phyloP scores from a whole-genome alignment of 2,113 vertebrate species.

The Caranx melampygus region DNA sequence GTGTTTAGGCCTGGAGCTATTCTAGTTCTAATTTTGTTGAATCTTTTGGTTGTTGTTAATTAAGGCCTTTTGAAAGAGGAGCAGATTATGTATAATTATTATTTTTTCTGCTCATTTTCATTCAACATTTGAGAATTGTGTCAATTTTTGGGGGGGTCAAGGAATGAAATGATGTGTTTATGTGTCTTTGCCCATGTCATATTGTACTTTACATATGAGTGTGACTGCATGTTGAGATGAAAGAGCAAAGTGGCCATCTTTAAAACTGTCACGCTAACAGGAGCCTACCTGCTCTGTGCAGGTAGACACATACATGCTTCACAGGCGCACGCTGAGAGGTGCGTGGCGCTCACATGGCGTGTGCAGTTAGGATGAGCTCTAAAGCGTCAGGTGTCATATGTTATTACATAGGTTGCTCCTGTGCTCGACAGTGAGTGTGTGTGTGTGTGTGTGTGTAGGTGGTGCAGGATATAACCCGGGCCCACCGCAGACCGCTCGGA shows the following conservation, averaged over 20 bases:
- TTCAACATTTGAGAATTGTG: too few relatives aligned
- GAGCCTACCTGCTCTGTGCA: not conserved
- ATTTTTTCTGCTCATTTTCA: too few relatives aligned
- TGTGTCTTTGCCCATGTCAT: not conserved
- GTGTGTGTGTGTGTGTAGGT: not conserved
- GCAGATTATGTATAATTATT: too few relatives aligned
- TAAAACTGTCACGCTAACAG: not conserved
- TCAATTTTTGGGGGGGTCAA: too few relatives aligned
- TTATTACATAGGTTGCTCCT: not conserved
- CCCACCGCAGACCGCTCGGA: conserved; percentile 24
- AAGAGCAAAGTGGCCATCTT: conserved; percentile 50
- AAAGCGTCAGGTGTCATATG: not conserved
- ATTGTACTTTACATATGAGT: not conserved
- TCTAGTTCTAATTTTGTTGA: too few relatives aligned
- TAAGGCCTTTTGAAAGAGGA: too few relatives aligned
- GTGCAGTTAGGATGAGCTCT: not conserved
- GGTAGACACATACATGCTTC: not conserved
- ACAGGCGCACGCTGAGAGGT: not conserved
- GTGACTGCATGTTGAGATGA: not conserved
- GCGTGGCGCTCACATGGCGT: not conserved
- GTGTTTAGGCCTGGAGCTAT: too few relatives aligned
- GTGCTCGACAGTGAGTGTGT: conserved; percentile 3
- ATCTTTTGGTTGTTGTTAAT: too few relatives aligned
- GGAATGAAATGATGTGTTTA: too few relatives aligned
- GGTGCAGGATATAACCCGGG: conserved; percentile 26